Evolutionary conservation across 2,888 invertebrate species (phyloP).

Genomic region (Protonemura montana): DNA sequence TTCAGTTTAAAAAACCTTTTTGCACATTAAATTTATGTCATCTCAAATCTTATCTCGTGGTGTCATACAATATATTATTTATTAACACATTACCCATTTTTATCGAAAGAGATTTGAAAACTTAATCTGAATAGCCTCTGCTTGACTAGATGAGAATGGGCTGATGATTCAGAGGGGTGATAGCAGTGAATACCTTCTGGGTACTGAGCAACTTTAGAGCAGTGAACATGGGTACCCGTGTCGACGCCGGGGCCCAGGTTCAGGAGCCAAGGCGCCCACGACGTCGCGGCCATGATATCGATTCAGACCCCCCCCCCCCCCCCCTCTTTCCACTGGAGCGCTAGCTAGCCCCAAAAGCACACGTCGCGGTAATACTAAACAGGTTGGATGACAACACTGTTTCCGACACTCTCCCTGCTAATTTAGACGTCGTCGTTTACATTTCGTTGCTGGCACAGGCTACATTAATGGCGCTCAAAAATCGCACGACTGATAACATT

Average conservation of each 20-base stretch:
- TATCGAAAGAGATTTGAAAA: no score
- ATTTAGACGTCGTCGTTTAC: not conserved
- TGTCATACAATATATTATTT: no score
- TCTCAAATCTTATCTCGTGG: no score
- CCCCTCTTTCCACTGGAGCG: not conserved
- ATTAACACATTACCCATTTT: no score
- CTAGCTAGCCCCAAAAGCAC: not conserved
- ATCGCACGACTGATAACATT: not conserved
- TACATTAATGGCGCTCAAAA: not conserved
- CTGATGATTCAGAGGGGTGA: no score
- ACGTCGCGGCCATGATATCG: not conserved
- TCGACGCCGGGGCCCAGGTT: not conserved
- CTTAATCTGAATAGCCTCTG: no score
- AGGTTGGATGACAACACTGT: conserved; percentile 7
- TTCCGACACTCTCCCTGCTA: not conserved
- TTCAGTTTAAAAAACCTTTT: no score
- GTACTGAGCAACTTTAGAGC: no score
- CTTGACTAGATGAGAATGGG: no score
- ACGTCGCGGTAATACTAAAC: not conserved
- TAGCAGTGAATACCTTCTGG: no score
- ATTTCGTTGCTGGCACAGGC: not conserved
- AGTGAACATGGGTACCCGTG: not conserved
- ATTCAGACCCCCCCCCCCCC: not conserved
- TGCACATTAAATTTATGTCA: no score
- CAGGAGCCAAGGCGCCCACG: not conserved